These are phyloP conservation scores for Agonopterix arenella DNA, from an alignment of 2,888 invertebrate genomes.

Conservation along the genomic window DNA sequence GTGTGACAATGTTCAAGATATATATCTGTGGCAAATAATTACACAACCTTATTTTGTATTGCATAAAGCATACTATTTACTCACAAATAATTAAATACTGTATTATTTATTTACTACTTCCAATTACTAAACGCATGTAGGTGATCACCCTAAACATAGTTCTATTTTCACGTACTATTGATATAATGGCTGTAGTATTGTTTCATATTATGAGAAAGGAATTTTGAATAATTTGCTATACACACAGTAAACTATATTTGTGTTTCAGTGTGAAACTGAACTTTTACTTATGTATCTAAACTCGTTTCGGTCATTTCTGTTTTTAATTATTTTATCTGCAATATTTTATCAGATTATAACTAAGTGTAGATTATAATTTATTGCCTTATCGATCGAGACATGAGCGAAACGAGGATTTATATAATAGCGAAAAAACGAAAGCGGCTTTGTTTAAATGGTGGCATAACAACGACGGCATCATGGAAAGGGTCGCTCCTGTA, in stretches of 20 bases:
- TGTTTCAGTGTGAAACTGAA: slow-evolving; percentile 43
- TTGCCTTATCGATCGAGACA: slow-evolving; percentile 35
- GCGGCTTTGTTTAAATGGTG: slow-evolving; percentile 9
- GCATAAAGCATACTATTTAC: neutral
- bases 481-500: slow-evolving; percentile 4
- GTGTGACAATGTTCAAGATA: no score
- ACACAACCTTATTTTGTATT: neutral
- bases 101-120: no score
- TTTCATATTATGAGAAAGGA: slow-evolving; percentile 36
- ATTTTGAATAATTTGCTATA: slow-evolving; percentile 2
- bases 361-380: slow-evolving; percentile 48
- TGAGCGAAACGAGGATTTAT: slow-evolving; percentile 18
- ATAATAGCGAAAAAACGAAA: slow-evolving; percentile 1
- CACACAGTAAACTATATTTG: slow-evolving; percentile 27
- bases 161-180: slow-evolving; percentile 39
- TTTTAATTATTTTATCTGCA: slow-evolving; percentile 48
- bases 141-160: neutral
- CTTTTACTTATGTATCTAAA: slow-evolving; percentile 27
- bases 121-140: neutral
- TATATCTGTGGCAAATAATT: neutral
- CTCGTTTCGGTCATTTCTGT: slow-evolving; percentile 33
- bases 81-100: no score
- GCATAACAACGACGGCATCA: neutral
- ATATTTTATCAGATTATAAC: slow-evolving; percentile 47
- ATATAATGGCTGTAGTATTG: slow-evolving; percentile 43